Percentiles rank a stretch among this genome's conserved stretches.
Conservation (phyloP, 2,113 vertebrate genomes). For the Trogon surrucura region DNA sequence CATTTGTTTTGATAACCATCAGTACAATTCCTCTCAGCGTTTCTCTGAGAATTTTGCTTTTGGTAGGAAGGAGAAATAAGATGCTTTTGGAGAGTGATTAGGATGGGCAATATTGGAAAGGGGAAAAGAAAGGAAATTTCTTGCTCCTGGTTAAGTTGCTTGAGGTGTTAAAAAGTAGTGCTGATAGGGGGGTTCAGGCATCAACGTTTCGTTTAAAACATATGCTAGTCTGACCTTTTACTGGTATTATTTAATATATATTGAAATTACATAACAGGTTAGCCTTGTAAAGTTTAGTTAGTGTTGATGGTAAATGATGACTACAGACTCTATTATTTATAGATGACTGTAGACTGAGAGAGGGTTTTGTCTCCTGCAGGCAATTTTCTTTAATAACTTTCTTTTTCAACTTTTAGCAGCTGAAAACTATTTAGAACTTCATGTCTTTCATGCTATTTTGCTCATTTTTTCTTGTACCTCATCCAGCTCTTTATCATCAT, state of each 20-base stretch:
- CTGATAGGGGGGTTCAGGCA: not conserved
- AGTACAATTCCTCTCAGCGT: not conserved
- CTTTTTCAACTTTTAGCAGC: not conserved
- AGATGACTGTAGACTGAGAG: not conserved
- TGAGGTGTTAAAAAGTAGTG: not conserved
- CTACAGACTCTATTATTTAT: not conserved
- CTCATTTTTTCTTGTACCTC: not conserved
- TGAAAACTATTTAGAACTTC: not conserved
- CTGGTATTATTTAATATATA: not conserved
- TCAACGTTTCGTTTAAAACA: not conserved
- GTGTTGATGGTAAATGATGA: not conserved
- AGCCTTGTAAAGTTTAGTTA: not conserved
- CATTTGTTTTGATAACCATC: not conserved
- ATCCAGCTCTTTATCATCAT: slow-evolving; percentile 90
- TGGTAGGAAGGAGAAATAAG: not conserved
- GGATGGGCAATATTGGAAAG: not conserved
- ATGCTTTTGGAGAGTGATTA: not conserved
- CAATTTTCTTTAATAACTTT: not conserved
- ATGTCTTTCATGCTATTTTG: not conserved
- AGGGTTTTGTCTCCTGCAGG: not conserved
- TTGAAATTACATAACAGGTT: not conserved
- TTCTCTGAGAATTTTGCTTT: not conserved
- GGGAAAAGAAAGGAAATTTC: not conserved
- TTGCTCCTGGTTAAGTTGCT: not conserved
- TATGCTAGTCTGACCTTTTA: not conserved